Percentiles rank a stretch among this genome's conserved stretches.
phyloP scores from a whole-genome alignment of 2,888 invertebrate species.

The Meta bourneti region DNA sequence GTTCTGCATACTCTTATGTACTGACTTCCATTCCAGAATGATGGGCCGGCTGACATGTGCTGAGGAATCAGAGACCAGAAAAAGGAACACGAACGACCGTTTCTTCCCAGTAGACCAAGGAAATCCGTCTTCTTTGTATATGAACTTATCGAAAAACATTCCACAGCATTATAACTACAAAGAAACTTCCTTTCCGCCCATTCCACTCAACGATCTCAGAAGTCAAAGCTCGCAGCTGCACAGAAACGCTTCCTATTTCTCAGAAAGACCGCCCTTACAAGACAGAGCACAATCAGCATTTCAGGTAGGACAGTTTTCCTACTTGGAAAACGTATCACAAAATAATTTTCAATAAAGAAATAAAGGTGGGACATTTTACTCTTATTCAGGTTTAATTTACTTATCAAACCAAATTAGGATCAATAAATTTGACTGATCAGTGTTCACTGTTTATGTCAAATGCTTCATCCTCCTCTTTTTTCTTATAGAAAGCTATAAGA shows the following conservation, averaged over 20 bases:
- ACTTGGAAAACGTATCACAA: too few species aligned
- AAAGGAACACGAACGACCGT: constrained; percentile 22
- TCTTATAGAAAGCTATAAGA: too few species aligned
- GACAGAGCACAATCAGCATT: constrained; percentile 61
- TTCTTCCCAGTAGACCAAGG: constrained; percentile 8
- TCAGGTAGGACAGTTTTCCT: constrained; percentile 32
- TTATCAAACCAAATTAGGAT: background rate
- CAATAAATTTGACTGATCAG: too few species aligned
- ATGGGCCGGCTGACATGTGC: constrained; percentile 67
- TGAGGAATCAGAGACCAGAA: constrained; percentile 63
- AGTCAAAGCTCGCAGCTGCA: constrained; percentile 25
- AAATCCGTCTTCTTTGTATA: constrained; percentile 12
- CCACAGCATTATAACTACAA: constrained; percentile 41
- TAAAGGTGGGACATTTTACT: background rate
- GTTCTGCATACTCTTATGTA: too few species aligned
- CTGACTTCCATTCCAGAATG: constrained; percentile 48
- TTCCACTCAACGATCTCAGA: constrained; percentile 13
- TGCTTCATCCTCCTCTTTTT: too few species aligned
- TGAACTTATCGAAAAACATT: constrained; percentile 54
- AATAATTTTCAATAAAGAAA: too few species aligned
- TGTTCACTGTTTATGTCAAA: too few species aligned
- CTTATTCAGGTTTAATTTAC: background rate
- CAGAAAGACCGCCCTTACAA: constrained; percentile 30
- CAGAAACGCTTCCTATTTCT: constrained; percentile 27
- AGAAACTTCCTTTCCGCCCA: constrained; percentile 29